A percentile compares a stretch with the other conserved stretches of the same genome.
Evolutionary conservation across 2,113 vertebrate genomes (phyloP).

Genomic region (Noctilio leporinus): DNA sequence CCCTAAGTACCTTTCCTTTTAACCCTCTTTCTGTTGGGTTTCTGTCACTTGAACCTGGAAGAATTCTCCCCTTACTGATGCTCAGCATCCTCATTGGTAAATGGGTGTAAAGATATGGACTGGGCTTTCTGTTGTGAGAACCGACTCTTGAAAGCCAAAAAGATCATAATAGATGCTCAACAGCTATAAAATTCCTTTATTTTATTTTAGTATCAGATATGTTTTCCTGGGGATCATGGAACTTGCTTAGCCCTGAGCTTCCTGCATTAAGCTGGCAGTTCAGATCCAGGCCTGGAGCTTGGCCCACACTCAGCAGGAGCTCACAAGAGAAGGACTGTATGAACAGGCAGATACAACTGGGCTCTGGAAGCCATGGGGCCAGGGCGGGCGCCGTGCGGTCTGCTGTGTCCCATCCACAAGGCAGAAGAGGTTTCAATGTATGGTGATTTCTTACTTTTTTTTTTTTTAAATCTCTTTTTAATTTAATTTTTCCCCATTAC

Average conservation of each 20-base stretch:
- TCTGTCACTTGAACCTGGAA: background rate
- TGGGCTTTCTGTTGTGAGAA: background rate
- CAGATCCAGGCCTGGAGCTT: background rate
- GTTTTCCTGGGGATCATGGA: background rate
- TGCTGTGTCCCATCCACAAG: background rate
- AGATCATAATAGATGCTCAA: background rate
- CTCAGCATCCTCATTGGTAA: background rate
- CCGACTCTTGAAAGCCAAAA: background rate
- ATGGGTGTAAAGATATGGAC: background rate
- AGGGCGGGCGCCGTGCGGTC: rapidly evolving
- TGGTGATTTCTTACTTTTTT: background rate
- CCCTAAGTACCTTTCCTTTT: background rate
- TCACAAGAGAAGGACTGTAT: background rate
- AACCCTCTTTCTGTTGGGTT: background rate
- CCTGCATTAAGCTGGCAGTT: background rate
- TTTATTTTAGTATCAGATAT: background rate
- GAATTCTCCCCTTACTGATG: background rate
- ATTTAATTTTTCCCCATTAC: no score
- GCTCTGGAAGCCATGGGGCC: background rate
- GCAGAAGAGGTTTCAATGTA: background rate
- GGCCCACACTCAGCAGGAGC: background rate
- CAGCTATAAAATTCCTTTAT: background rate
- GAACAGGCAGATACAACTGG: background rate
- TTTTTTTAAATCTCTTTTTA: no score
- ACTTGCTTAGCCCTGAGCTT: background rate